Base-by-base conservation (phyloP, 2,797 vertebrate genomes). In the Poeciliopsis gracilis region DNA sequence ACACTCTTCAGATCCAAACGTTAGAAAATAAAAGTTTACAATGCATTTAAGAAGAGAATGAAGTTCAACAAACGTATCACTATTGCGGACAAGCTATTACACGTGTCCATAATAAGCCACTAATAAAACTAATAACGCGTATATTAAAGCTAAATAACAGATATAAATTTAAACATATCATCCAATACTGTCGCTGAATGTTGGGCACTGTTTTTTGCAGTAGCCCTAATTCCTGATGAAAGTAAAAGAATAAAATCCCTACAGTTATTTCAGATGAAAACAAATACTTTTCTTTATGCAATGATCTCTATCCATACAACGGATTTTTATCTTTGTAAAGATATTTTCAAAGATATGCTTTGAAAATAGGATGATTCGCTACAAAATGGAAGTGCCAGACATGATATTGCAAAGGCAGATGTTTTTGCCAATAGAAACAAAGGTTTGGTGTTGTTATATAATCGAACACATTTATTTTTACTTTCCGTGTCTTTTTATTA, bases 301-400 rank as follows among this genome's bases (percentile, higher is more conserved):
- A 81, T 78, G 30, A 77, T 41, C 57, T 80, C 9, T 49, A 76
- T 76, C 75, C 75, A 49, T 46, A 30, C n/a, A 81, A n/a, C 45
- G 38, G 49, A 49, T 80, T 61, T 45, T 5, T 25, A 3, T 43
- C 71, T 46, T 57, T 11, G 10, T 43, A 43, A 11, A 43, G 10
- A 43, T 43, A 43, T 43, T 43, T 43, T 43, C 41, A 43, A 43
- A 43, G 10, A 43, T 11, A 43, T 43, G 28, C 71, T 87, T 82
- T 86, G 57, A 83, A 86, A 86, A 88, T 80, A 83, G 77, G 72
- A 87, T 75, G 80, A 77, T 28, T 82, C 55, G 41, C 72, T 25
- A 30, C 72, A 33, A 73, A 43, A 47, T 70, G 41, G 36, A 74
- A 61, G 76, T 87, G 83, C 75, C 81, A 87, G 87, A 89, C 73